Evolutionary conservation across 2,888 invertebrate genomes (phyloP).

Genomic region (Alitta virens): DNA sequence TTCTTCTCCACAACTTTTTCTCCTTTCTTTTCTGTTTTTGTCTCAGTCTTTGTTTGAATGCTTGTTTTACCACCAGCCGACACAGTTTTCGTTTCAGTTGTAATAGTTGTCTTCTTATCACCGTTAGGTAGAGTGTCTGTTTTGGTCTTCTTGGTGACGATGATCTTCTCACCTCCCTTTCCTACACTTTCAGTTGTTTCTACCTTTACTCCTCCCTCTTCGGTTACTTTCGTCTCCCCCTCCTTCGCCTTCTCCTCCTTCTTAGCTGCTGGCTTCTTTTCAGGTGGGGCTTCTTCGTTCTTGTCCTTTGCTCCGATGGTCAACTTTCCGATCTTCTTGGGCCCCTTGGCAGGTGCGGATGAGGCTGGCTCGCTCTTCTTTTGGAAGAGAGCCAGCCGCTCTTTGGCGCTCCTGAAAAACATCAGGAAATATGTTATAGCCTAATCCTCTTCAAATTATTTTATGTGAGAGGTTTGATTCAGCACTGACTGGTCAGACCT

Average conservation of each 20-base stretch:
- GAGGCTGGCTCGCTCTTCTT: neutral
- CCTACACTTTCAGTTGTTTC: neutral
- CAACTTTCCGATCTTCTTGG: neutral
- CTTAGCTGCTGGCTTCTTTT: neutral
- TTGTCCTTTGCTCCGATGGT: neutral
- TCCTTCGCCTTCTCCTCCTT: neutral
- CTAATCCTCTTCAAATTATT: no score
- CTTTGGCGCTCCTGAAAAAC: slow-evolving; percentile 14
- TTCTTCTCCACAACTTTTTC: neutral
- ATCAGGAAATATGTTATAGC: neutral
- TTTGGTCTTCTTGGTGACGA: no score
- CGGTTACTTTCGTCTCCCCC: no score
- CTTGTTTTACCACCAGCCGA: no score
- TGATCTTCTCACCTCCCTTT: neutral
- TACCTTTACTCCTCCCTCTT: neutral
- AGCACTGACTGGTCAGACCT: no score
- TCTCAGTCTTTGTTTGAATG: neutral
- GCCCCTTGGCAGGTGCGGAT: neutral
- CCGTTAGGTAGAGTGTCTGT: no score
- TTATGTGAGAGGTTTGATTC: no score
- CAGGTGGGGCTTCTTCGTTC: neutral
- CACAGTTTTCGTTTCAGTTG: no score
- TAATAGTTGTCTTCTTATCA: no score
- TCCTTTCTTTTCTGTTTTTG: neutral
- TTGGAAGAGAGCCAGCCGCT: slow-evolving; percentile 14